These are phyloP conservation scores for Hirudo medicinalis DNA, from an alignment of 1,140 invertebrate genomes.

Conservation along the genomic window DNA sequence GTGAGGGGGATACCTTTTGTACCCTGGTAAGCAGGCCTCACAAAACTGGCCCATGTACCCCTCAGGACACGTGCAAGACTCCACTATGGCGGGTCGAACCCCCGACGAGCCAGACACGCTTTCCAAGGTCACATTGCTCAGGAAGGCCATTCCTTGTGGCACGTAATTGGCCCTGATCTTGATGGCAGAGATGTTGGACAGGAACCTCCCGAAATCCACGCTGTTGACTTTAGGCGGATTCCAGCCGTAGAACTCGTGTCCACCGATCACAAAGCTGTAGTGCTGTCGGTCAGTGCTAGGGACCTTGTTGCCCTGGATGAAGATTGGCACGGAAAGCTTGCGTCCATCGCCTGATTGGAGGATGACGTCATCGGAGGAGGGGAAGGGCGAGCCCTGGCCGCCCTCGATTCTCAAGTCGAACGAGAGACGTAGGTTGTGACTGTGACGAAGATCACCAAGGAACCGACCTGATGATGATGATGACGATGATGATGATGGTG, in stretches of 20 bases:
- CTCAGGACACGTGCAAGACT: slow-evolving; percentile 78
- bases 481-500: too few relatives aligned
- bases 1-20: slow-evolving; percentile 69
- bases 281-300: slow-evolving; percentile 55
- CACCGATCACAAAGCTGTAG: slow-evolving; percentile 57
- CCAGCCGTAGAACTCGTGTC: slow-evolving; percentile 80
- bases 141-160: slow-evolving; percentile 46
- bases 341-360: slow-evolving; percentile 62
- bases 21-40: slow-evolving; percentile 87
- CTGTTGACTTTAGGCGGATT: slow-evolving; percentile 66
- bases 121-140: background rate
- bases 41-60: slow-evolving; percentile 87
- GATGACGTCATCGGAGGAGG: slow-evolving; percentile 70
- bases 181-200: slow-evolving; percentile 82
- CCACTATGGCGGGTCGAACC: slow-evolving; percentile 68
- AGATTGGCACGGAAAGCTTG: slow-evolving; percentile 71
- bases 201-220: slow-evolving; percentile 72
- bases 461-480: slow-evolving; percentile 52
- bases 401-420: slow-evolving; percentile 66
- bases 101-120: background rate
- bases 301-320: slow-evolving; percentile 71
- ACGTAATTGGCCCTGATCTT: slow-evolving; percentile 84
- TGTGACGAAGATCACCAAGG: slow-evolving; percentile 77
- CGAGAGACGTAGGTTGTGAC: slow-evolving; percentile 83
- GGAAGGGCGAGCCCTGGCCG: slow-evolving; percentile 40